Evolutionary conservation across 2,113 vertebrate species (phyloP).

Genomic region (Euleptes europaea): DNA sequence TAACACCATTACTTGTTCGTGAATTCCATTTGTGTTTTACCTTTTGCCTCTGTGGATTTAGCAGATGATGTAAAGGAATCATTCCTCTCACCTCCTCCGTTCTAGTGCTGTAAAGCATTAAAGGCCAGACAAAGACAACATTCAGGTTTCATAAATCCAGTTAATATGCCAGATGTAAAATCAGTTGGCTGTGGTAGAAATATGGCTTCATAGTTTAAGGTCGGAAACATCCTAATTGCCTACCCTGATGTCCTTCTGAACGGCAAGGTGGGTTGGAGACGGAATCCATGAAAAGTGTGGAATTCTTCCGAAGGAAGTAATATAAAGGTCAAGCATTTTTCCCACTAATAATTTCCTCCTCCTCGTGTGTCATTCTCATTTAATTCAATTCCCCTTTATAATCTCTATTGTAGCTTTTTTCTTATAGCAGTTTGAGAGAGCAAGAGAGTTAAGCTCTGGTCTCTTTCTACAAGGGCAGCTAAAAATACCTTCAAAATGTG

Average conservation of each 20-base stretch:
- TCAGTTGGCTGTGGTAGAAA: constrained; percentile 66
- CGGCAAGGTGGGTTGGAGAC: constrained; percentile 29
- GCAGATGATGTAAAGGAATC: constrained; percentile 36
- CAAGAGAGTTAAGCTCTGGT: background rate
- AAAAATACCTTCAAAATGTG: background rate
- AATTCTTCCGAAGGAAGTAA: constrained; percentile 15
- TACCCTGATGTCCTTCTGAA: constrained; percentile 39
- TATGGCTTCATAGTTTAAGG: constrained; percentile 64
- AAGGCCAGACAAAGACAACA: constrained; percentile 68
- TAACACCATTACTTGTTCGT: background rate
- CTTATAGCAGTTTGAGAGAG: background rate
- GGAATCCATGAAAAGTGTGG: background rate
- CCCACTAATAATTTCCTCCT: background rate
- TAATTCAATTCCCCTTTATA: background rate
- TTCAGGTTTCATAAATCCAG: constrained; percentile 68
- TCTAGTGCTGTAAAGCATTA: constrained; percentile 35
- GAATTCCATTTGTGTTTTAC: constrained; percentile 27
- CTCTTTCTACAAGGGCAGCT: no score
- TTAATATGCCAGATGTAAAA: constrained; percentile 71
- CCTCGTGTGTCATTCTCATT: background rate
- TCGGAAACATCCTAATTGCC: constrained; percentile 53
- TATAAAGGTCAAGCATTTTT: background rate
- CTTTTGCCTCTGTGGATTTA: constrained; percentile 41
- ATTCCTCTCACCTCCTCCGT: constrained; percentile 2
- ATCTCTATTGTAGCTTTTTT: background rate